Evolutionary conservation across 2,888 invertebrate species (phyloP), one percentile per base, ranked within the genome.

Genomic region (Coleophora flavipennella): DNA sequence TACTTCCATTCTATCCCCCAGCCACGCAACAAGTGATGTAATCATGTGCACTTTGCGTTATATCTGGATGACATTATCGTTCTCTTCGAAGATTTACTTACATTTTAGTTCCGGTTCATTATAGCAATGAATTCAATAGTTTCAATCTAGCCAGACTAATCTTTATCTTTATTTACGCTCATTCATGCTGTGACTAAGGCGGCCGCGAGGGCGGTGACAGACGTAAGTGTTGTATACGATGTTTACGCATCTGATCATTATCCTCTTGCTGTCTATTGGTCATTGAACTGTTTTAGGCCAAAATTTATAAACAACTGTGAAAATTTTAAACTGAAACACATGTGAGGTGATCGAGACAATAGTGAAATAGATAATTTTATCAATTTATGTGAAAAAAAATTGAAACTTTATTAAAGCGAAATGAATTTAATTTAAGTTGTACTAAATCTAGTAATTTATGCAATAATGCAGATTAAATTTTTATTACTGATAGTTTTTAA

Each of bases 21-120:
- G 33, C 42, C 35, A 55, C 48, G 69, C 73, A 73, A 73, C 73
- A 72, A 67, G 73, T 73, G 50, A 56, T 39, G 45, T 46, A 49
- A 51, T 52, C 44, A 49, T 49, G 47, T 49, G 45, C 43, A 40
- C 35, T 41, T 41, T 20, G 6, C 6, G 3, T 20, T 20, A 20
- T 6, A 3, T 20, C 20, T 20, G 6, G 6, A 3, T 20, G 6
- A 20, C 6, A 20, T 20, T 20, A 20, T 20, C 3, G 6, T 4
- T 20, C 3, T 20, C 3, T 20, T 20, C n/a, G n/a, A n/a, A n/a
- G n/a, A n/a, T n/a, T n/a, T n/a, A n/a, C n/a, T n/a, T n/a, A n/a
- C n/a, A n/a, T n/a, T n/a, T n/a, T n/a, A n/a, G n/a, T n/a, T n/a
- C n/a, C n/a, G n/a, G n/a, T n/a, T n/a, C n/a, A n/a, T n/a, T n/a